Evolutionary conservation across 2,113 vertebrate species (phyloP), one percentile per base, ranked within the genome.

Genomic region (Menura novaehollandiae): DNA sequence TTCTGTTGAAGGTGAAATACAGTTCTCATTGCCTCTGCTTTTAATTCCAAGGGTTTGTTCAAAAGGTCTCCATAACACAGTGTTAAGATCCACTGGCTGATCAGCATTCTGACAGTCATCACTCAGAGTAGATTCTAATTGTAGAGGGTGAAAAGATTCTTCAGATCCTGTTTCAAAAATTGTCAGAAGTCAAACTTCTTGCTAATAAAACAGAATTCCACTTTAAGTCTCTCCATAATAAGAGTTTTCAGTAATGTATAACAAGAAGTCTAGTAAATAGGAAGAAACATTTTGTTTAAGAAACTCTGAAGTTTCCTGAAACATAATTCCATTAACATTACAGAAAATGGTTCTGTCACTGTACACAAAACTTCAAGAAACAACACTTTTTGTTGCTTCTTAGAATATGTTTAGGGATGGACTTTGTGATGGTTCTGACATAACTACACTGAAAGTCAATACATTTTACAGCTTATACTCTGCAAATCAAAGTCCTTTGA

Each of bases 91-190:
- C 3, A 60, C 95, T 41, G 91, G 92, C 66, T 95, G 76, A 80
- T 97, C 97, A 53, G 35, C 69, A 62, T 94, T 85, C 41, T 97
- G 97, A 79, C 84, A 90, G 1, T 66, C 87, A 44, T 98, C 96
- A 2, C 97, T 98, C 59, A 97, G 94, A 23, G 98, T 94, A 79
- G 94, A 87, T 76, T 99, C 98, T 24, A 97, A 94, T 32, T 94
- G 95, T 43, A 99, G 96, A 0, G 94, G 87, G 37, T 98, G 97
- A 89, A 99, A 99, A 27, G 97, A 98, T 35, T 98, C 98, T 52
- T 98, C 97, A 77, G 88, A 93, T 76, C 91, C 97, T 98, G 76
- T 64, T 94, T 85, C 44, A 91, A 72, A 78, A 81, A 41, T 33
- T 20, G 37, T 12, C 41, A 74, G 18, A 33, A 94, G 39, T 94